These are phyloP conservation scores for Dolichoris vasculosae DNA, from an alignment of 1,140 invertebrate genomes.

Conservation along the genomic window DNA sequence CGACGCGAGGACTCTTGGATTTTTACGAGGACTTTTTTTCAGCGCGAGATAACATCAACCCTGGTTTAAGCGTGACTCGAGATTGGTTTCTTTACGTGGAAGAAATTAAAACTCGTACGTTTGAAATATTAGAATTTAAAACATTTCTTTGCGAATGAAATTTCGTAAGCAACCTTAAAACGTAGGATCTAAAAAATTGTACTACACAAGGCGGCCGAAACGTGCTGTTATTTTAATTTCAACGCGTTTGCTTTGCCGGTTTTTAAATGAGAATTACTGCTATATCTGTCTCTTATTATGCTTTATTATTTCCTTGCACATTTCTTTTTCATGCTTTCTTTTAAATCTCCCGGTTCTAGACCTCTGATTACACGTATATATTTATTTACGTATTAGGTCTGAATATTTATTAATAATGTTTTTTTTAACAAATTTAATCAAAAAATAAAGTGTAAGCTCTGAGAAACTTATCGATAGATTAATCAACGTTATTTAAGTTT, in stretches of 20 bases:
- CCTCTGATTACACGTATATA: neutral
- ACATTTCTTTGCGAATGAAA: too few species aligned
- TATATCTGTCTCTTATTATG: neutral
- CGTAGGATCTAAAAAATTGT: too few species aligned
- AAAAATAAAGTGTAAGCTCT: neutral
- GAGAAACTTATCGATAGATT: neutral
- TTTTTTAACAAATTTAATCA: neutral
- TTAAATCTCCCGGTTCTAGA: neutral
- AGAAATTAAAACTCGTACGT: too few species aligned
- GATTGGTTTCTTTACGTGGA: too few species aligned
- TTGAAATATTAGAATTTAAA: too few species aligned
- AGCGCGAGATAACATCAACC: too few species aligned
- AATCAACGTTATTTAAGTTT: neutral
- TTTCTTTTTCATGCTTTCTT: neutral
- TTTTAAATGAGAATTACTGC: neutral
- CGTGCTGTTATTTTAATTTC: neutral
- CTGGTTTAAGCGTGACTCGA: too few species aligned
- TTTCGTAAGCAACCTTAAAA: too few species aligned
- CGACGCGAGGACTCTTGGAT: too few species aligned
- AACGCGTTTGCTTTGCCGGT: neutral
- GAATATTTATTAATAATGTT: neutral
- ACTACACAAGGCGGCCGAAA: too few species aligned
- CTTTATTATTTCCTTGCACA: neutral
- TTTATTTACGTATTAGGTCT: neutral
- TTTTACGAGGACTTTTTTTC: too few species aligned